Base-by-base conservation (phyloP, 2,888 invertebrate genomes). In the Plagiodera versicolora region DNA sequence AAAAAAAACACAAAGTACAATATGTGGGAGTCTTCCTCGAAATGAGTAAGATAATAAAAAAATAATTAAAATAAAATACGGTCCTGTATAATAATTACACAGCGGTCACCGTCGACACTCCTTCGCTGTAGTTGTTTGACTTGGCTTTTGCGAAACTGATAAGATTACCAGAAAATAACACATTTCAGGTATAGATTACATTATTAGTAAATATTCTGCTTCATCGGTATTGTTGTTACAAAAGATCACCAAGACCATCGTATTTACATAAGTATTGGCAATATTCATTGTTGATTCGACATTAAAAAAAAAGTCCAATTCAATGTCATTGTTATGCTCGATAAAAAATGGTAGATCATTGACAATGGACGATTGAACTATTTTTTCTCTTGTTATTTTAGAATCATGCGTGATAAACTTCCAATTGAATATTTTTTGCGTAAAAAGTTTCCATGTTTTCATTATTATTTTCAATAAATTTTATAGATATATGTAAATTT, bases 71-170 rank as follows among this genome's bases (percentile, higher is more conserved):
- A 48, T 24, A 14, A 48, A 39, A 39, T 39, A 39, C 39, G 39
- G 39, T 39, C 6, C 39, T 39, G 39, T 2, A 39, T 11, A 47
- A 47, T 24, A 24, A 51, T 53, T 44, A 39, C 44, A 44, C 45
- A 24, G 39, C 24, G 53, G 53, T 44, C 53, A 53, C 24, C 45
- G 44, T 28, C 24, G 53, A 35, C 53, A 44, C 53, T 53, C 53
- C 53, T 20, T 16, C 18, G 14, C 24, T 24, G 20, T 44, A 24
- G 20, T 53, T 53, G 53, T 44, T 44, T 53, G 16, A 44, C 11
- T 53, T 44, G 44, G 53, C 45, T 49, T 61, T 61, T 61, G 60
- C 60, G 48, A 60, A 56, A 52, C 56, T 30, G 61, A 61, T 61
- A 61, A 61, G 57, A 54, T 52, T 45, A 56, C 48, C 46, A 57